Evolutionary conservation across 1,140 invertebrate species (phyloP).

Genomic region (Drosophila chauvacae): DNA sequence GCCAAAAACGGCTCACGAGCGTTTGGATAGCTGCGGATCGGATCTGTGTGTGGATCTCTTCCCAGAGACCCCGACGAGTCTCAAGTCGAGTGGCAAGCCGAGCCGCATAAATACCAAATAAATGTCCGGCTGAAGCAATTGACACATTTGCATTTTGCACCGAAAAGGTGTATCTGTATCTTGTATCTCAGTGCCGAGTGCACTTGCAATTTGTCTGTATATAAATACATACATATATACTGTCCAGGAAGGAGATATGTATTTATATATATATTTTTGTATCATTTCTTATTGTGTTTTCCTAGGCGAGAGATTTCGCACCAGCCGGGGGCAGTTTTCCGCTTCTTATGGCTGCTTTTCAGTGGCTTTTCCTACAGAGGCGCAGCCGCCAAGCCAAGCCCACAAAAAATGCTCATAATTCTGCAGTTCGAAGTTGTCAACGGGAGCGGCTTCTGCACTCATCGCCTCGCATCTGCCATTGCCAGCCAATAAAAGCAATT

Average conservation of each 20-base stretch:
- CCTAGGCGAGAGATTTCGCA: conserved; percentile 64
- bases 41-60: conserved; percentile 3
- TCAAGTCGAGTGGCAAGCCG: conserved; percentile 35
- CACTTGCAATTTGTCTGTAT: conserved; percentile 38
- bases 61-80: conserved; percentile 34
- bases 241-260: conserved; percentile 6
- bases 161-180: conserved; percentile 39
- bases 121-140: conserved; percentile 78
- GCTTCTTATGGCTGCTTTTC: not conserved
- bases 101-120: conserved; percentile 60
- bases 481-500: conserved; percentile 81
- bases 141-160: conserved; percentile 72
- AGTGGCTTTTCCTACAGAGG: conserved; percentile 7
- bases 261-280: not conserved
- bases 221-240: not conserved
- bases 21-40: not conserved
- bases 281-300: conserved; percentile 24
- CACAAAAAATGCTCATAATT: conserved; percentile 79
- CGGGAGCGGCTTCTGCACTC: conserved; percentile 72
- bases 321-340: conserved; percentile 38
- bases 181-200: conserved; percentile 23
- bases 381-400: conserved; percentile 59
- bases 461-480: conserved; percentile 35
- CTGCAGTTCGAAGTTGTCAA: conserved; percentile 69
- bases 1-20: conserved; percentile 71